Base-by-base conservation (phyloP, 2,797 vertebrate species). In the Phataginus tetradactyla region DNA sequence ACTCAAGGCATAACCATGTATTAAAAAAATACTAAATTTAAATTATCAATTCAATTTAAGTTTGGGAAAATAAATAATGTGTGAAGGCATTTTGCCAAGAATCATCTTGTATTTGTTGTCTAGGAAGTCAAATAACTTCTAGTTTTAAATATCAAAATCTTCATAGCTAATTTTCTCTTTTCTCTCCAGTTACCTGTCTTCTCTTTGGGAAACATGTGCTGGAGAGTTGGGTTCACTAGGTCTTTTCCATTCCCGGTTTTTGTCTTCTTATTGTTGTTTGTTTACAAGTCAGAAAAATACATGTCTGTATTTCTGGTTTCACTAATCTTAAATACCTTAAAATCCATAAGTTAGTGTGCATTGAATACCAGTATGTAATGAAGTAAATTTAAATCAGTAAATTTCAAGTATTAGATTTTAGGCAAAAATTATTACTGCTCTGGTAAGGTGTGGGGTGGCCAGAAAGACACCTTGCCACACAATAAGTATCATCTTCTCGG, bases 11-110 rank as follows among this genome's bases (percentile, higher is more conserved):
- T 42, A 34, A 29, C 32, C 10, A 13, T 55, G 20, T 42, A 4
- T 68, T 93, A 71, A 88, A 88, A 49, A 74, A 74, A 57, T 66
- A 74, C 71, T 90, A 57, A 27, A 79, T 64, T 90, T 79, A 79
- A 34, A 53, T 74, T 66, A 75, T 37, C 78, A 77, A 68, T 75
- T 55, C 45, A 88, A 25, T 69, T 59, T 3, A 49, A 25, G 29
- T 55, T 85, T 51, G n/a, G 13, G 17, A 34, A 77, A 53, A 37
- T 11, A 61, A 61, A 37, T 42, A 59, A 64, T 66, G 64, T 20
- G 8, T 29, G 32, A 71, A 85, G 29, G 7, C 53, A 25, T 87
- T 71, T 89, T 69, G 14, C 55, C 63, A 63, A 55, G 27, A 81
- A 61, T 59, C 78, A 86, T 12, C 23, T 55, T 78, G 13, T 34